Conservation (phyloP, 2,113 vertebrate genomes). For the Proterorhinus semilunaris region DNA sequence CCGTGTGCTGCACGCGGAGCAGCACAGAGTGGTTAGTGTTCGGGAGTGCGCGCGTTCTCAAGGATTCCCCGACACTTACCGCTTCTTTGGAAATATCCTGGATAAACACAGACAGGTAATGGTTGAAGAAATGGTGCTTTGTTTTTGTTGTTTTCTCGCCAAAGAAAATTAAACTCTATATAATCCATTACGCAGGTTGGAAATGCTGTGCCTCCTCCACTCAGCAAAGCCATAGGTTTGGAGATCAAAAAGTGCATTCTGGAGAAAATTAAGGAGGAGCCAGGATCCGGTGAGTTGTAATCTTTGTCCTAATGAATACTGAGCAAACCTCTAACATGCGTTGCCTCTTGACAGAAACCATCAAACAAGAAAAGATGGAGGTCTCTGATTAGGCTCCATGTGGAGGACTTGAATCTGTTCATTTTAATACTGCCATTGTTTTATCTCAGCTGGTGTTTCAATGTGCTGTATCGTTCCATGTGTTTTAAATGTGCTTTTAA, state of each 20-base stretch:
- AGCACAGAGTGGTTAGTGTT: conserved; percentile 95
- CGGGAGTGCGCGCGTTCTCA: conserved; percentile 93
- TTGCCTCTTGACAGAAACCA: conserved; percentile 57
- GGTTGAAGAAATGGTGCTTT: neutral
- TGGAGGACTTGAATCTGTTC: conserved; percentile 14
- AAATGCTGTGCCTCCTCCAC: conserved; percentile 91
- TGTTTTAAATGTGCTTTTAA: conserved; percentile 82
- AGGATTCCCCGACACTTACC: conserved; percentile 93
- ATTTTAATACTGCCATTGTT: conserved; percentile 28
- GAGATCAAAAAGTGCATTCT: conserved; percentile 85
- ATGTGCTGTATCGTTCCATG: conserved; percentile 77
- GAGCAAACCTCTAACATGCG: neutral
- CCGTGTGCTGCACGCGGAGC: conserved; percentile 91
- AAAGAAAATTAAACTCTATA: neutral
- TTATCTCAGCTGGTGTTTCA: conserved; percentile 55
- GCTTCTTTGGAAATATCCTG: conserved; percentile 91
- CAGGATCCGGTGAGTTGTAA: conserved; percentile 70
- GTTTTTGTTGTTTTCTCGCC: neutral
- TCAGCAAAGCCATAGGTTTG: conserved; percentile 90
- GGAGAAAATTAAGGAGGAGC: conserved; percentile 77
- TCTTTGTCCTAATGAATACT: neutral
- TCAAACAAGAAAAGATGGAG: conserved; percentile 81
- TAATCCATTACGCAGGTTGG: conserved; percentile 78
- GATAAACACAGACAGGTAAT: conserved; percentile 95
- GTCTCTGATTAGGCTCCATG: conserved; percentile 66